phyloP scores from a whole-genome alignment of 2,113 vertebrate genomes.

The Noctilio leporinus region DNA sequence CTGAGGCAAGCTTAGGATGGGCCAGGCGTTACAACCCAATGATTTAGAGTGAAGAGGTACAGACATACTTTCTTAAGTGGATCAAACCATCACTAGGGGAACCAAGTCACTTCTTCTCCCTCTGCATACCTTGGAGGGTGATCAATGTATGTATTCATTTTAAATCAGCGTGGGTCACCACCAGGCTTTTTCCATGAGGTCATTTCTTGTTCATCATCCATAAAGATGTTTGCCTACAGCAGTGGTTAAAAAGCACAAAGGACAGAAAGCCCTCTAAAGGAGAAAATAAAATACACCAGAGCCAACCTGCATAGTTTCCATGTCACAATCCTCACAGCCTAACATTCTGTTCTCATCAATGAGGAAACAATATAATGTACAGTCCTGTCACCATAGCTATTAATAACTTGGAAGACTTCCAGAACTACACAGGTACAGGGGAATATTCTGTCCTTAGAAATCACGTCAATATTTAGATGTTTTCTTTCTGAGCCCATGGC shows the following conservation, averaged over 20 bases:
- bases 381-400: slow-evolving; percentile 76
- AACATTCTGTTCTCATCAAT: slow-evolving; percentile 77
- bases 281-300: slow-evolving; percentile 62
- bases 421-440: slow-evolving; percentile 68
- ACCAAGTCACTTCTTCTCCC: accelerated
- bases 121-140: not conserved
- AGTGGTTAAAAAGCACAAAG: slow-evolving; percentile 27
- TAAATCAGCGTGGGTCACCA: not conserved
- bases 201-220: not conserved
- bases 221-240: not conserved
- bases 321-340: slow-evolving; percentile 73
- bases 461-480: slow-evolving; percentile 60
- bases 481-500: slow-evolving; percentile 37
- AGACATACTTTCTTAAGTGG: not conserved
- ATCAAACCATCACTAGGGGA: not conserved
- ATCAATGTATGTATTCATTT: not conserved
- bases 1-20: not conserved
- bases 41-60: not conserved
- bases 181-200: not conserved
- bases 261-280: slow-evolving; percentile 70
- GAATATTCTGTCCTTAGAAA: slow-evolving; percentile 70
- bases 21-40: too few species aligned
- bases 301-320: slow-evolving; percentile 76
- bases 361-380: slow-evolving; percentile 77
- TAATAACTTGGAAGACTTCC: slow-evolving; percentile 77